Conservation (phyloP, 2,113 vertebrate species). For the Lichenostomus cassidix region DNA sequence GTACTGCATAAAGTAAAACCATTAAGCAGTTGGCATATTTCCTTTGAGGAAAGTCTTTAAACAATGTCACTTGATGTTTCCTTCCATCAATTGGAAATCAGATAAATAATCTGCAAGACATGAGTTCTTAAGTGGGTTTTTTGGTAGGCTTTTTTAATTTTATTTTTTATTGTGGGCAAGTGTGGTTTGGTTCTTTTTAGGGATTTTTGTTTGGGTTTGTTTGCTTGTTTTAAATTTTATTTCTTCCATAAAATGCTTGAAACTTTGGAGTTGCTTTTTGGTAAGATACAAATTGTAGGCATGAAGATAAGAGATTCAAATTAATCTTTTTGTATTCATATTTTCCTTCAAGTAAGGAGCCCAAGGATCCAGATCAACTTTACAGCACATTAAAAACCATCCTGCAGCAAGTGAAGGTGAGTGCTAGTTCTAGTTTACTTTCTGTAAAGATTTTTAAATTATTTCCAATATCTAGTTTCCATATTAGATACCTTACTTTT, state of each 20-base stretch:
- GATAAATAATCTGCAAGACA: neutral
- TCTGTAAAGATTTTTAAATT: constrained; percentile 25
- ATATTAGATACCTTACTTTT: constrained; percentile 70
- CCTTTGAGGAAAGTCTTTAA: neutral
- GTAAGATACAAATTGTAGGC: neutral
- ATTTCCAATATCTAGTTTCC: constrained; percentile 61
- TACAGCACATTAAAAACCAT: constrained; percentile 93
- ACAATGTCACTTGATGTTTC: neutral
- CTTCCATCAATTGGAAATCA: neutral
- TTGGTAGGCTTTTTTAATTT: neutral
- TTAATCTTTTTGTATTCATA: constrained; percentile 24
- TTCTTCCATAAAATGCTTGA: neutral
- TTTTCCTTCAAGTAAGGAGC: constrained; percentile 88
- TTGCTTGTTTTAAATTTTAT: neutral
- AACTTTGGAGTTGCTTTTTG: neutral
- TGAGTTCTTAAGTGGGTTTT: neutral
- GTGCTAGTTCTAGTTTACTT: constrained; percentile 11
- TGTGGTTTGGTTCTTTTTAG: neutral
- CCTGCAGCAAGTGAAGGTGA: constrained; percentile 96
- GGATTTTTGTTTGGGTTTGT: neutral
- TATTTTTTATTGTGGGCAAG: neutral
- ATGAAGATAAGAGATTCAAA: neutral
- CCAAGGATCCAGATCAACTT: constrained; percentile 95
- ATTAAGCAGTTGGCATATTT: neutral
- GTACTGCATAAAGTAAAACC: neutral